Evolutionary conservation across 2,888 invertebrate species (phyloP).

Genomic region (Seira sanloemensis): DNA sequence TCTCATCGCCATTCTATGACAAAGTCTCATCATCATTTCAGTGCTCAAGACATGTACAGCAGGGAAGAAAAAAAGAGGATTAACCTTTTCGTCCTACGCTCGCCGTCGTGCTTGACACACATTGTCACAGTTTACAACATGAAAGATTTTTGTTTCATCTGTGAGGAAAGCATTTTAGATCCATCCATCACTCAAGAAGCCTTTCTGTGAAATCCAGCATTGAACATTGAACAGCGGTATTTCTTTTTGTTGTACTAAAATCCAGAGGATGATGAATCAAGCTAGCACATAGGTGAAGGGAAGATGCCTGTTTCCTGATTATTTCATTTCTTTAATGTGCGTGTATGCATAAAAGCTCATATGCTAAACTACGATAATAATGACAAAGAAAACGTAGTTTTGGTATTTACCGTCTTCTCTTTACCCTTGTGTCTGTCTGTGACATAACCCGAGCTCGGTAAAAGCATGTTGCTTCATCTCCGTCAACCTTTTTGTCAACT

Average conservation of each 20-base stretch:
- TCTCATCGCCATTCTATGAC: neutral
- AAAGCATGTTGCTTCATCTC: constrained; percentile 43
- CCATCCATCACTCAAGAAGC: neutral
- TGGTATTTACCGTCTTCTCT: constrained; percentile 8
- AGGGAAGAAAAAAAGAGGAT: neutral
- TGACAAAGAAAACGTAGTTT: constrained; percentile 16
- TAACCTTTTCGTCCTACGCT: neutral
- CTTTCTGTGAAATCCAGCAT: no score
- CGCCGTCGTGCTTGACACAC: neutral
- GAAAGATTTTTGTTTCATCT: neutral
- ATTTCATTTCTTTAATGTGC: no score
- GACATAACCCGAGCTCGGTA: constrained; percentile 32
- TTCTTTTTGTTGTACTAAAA: neutral
- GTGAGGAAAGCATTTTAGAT: neutral
- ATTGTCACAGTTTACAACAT: constrained; percentile 3
- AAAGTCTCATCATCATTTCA: constrained; percentile 8
- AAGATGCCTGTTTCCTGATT: no score
- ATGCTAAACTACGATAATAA: no score
- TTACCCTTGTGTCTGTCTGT: constrained; percentile 31
- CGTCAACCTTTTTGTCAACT: constrained; percentile 18
- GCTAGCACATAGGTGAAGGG: no score
- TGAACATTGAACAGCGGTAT: no score
- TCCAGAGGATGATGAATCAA: no score
- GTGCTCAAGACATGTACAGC: neutral
- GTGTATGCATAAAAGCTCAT: no score